phyloP scores from a whole-genome alignment of 1,140 invertebrate genomes.

The Alviniconcha marisindica region DNA sequence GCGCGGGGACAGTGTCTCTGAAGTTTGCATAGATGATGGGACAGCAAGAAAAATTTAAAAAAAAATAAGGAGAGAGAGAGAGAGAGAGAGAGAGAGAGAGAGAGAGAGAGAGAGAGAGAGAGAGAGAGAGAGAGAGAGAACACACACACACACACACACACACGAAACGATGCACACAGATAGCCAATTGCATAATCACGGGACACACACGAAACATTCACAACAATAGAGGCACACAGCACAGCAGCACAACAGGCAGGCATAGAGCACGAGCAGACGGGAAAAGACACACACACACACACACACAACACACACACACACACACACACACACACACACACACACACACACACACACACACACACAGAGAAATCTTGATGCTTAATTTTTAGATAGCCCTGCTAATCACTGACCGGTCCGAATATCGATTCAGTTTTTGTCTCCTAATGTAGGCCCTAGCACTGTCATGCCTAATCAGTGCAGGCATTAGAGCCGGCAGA shows the following conservation, averaged over 20 bases:
- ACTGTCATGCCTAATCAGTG: too few relatives aligned
- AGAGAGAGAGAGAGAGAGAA: background rate
- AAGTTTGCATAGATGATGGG: too few relatives aligned
- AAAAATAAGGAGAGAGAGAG: too few relatives aligned
- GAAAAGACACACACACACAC: background rate
- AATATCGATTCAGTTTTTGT: too few relatives aligned
- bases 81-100: background rate
- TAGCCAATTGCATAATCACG: too few relatives aligned
- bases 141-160: background rate
- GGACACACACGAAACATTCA: too few relatives aligned
- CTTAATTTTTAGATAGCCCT: too few relatives aligned
- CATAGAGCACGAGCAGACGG: background rate
- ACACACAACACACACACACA: background rate
- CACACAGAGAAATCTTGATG: too few relatives aligned
- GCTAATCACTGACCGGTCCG: too few relatives aligned
- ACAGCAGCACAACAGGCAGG: background rate
- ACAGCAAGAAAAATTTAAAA: background rate
- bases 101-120: constrained; percentile 17
- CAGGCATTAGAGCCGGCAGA: too few relatives aligned
- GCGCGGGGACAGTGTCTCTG: too few relatives aligned
- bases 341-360: background rate
- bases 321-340: background rate
- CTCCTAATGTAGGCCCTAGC: too few relatives aligned
- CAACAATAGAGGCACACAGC: background rate
- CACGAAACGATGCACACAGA: background rate